Evolutionary conservation across 1,140 invertebrate species (phyloP), one percentile per base, ranked within the genome.

Genomic region (Atta colombica): DNA sequence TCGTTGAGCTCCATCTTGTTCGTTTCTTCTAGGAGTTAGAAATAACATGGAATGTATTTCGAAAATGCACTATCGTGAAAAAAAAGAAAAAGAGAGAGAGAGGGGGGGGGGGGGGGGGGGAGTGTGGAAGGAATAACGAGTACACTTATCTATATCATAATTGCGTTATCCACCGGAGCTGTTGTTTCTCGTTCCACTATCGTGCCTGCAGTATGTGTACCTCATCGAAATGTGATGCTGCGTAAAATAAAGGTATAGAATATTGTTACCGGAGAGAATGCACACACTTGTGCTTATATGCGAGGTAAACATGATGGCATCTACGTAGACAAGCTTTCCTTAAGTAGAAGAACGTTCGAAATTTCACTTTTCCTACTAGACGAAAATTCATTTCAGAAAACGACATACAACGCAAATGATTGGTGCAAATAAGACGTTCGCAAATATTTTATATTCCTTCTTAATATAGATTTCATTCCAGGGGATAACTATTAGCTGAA

Each of bases 211-310:
- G 45, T 77, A 39, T 68, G 82, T 78, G 74, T 77, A 85, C 49
- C 75, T 85, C 61, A 78, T 77, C 60, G 82, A 85, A 85, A 85
- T 77, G 72, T 78, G 82, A 78, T 66, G 82, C 74, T 78, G 82
- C 53, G 74, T 84, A 74, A 84, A 82, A 82, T 82, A 82, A 74
- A 84, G 58, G 69, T 75, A 84, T 63, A 61, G 55, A 25, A 84
- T 75, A 63, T 84, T 84, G 80, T 84, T 84, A 75, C 80, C 18
- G 28, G 28, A 8, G 39, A 28, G 74, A 61, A 74, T 60, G 53
- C 80, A 82, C 39, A 84, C 25, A 21, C n/a, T 10, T 18, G 7
- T 12, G 39, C 69, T 49, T 74, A 74, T 82, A 82, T 18, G 45
- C 68, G 53, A 49, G n/a, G 69, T 75, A 84, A 75, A 84, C 80